Evolutionary conservation across 2,888 invertebrate genomes (phyloP).

Genomic region (Parnassius mnemosyne): DNA sequence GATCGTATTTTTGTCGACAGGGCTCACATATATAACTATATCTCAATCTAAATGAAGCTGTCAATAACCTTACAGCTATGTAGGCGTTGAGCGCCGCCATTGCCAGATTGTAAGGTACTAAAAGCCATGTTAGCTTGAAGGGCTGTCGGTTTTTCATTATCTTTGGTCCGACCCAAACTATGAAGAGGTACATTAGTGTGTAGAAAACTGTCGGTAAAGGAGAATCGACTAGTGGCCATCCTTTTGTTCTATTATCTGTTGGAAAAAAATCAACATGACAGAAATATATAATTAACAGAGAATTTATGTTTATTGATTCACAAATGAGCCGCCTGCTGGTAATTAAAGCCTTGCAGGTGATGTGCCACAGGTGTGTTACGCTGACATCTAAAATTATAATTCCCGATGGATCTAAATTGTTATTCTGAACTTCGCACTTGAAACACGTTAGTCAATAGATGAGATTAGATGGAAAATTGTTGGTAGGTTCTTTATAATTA

Average conservation of each 20-base stretch:
- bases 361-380: no score
- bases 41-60: constrained; percentile 86
- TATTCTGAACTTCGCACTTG: no score
- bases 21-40: constrained; percentile 95
- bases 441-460: no score
- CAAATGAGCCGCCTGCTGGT: no score
- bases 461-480: no score
- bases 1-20: constrained; percentile 87
- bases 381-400: no score
- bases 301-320: no score
- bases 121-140: constrained; percentile 85
- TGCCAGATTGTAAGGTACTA: constrained; percentile 91
- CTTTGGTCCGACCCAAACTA: constrained; percentile 90
- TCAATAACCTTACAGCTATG: constrained; percentile 88
- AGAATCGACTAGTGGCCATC: constrained; percentile 92
- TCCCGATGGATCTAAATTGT: no score
- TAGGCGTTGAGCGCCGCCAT: constrained; percentile 92
- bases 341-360: no score
- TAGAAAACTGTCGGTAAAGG: constrained; percentile 86
- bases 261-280: constrained; percentile 32
- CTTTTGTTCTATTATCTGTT: constrained; percentile 89
- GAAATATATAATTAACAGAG: neutral
- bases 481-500: no score
- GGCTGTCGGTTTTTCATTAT: constrained; percentile 89
- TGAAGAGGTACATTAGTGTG: constrained; percentile 85